Evolutionary conservation across 2,113 vertebrate species (phyloP).

Genomic region (Meleagris gallopavo): DNA sequence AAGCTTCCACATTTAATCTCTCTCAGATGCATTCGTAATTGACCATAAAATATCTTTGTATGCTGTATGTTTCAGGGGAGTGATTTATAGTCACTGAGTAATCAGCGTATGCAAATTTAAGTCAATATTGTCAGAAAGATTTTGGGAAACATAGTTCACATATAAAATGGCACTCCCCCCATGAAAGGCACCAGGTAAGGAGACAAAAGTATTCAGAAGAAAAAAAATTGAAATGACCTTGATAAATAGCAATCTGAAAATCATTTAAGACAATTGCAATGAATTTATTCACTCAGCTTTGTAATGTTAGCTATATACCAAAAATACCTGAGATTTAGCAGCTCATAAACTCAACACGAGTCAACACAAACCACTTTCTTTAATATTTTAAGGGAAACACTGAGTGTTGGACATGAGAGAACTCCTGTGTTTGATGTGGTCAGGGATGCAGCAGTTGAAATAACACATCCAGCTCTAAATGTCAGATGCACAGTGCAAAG

Average conservation of each 20-base stretch:
- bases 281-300: not conserved
- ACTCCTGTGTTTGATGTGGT: not conserved
- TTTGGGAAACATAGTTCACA: not conserved
- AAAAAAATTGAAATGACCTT: not conserved
- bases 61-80: fast-evolving
- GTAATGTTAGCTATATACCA: not conserved
- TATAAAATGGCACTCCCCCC: not conserved
- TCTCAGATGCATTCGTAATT: not conserved
- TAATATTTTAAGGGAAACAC: not conserved
- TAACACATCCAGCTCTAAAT: not conserved
- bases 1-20: not conserved
- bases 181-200: not conserved
- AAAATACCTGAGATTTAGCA: not conserved
- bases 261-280: not conserved
- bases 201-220: not conserved
- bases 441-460: not conserved
- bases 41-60: not conserved
- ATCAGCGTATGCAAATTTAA: not conserved
- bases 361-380: not conserved
- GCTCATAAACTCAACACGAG: not conserved
- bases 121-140: not conserved
- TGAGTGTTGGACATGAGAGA: not conserved
- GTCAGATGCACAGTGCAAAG: not conserved
- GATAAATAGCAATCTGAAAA: not conserved
- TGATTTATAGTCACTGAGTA: not conserved